Percentiles rank a stretch among this genome's conserved stretches.
Conservation (phyloP, 2,888 invertebrate genomes). For the Eustalomyia histrio region DNA sequence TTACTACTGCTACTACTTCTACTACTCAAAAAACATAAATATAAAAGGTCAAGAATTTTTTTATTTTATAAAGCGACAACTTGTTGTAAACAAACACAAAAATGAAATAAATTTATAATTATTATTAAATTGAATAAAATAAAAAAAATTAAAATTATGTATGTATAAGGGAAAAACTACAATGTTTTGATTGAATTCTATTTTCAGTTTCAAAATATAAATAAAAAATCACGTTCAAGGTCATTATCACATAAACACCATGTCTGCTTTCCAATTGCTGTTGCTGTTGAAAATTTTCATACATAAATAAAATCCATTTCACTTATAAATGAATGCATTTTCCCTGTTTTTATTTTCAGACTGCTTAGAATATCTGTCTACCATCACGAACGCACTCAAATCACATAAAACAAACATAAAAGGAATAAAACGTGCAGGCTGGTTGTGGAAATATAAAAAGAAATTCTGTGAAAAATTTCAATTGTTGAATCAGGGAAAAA, state of each 20-base stretch:
- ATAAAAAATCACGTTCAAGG: slow-evolving; percentile 56
- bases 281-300: slow-evolving; percentile 31
- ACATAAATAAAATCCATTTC: slow-evolving; percentile 35
- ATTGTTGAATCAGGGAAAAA: slow-evolving; percentile 22
- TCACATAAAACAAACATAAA: neutral
- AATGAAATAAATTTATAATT: neutral
- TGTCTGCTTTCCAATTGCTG: slow-evolving; percentile 19
- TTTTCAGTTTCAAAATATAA: neutral
- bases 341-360: slow-evolving; percentile 33
- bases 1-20: neutral
- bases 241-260: slow-evolving; percentile 60
- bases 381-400: slow-evolving; percentile 24
- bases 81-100: slow-evolving; percentile 16
- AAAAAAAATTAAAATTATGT: neutral
- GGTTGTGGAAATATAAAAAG: neutral
- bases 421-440: neutral
- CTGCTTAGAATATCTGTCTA: slow-evolving; percentile 45
- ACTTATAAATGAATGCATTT: slow-evolving; percentile 31
- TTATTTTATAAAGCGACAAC: slow-evolving; percentile 13
- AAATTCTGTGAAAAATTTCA: slow-evolving; percentile 4
- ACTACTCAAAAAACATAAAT: neutral
- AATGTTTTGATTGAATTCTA: slow-evolving; percentile 24
- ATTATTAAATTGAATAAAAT: slow-evolving; percentile 9
- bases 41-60: slow-evolving; percentile 51
- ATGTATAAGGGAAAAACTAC: neutral